phyloP scores from a whole-genome alignment of 1,140 invertebrate genomes.

The Papilio polyxenes region DNA sequence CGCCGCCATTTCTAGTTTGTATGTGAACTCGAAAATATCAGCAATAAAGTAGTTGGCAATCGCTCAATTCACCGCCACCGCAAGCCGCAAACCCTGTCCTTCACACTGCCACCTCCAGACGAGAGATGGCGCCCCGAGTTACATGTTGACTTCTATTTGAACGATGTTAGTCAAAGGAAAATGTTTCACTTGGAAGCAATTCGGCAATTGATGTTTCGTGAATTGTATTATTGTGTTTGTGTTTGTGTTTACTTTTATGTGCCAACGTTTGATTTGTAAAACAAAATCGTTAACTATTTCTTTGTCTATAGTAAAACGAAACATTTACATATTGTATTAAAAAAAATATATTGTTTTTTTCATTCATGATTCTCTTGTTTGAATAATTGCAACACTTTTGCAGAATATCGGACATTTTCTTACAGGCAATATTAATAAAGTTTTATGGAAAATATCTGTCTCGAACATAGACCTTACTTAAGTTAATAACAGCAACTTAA shows the following conservation, averaged over 20 bases:
- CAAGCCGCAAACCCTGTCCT: background rate
- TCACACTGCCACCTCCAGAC: constrained; percentile 14
- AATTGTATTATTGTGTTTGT: constrained; percentile 11
- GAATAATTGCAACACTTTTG: no score
- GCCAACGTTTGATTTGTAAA: background rate
- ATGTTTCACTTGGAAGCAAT: background rate
- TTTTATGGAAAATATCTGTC: no score
- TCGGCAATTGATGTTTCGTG: constrained; percentile 6
- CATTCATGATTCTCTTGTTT: no score
- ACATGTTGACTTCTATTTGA: constrained; percentile 28
- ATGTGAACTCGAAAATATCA: background rate
- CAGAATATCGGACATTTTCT: no score
- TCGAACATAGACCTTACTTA: no score
- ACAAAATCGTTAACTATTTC: background rate
- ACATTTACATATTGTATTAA: no score
- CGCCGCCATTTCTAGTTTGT: background rate
- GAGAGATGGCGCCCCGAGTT: background rate
- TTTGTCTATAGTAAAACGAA: background rate
- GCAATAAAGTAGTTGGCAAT: constrained; percentile 22
- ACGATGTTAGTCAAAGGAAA: constrained; percentile 25
- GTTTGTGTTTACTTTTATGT: constrained; percentile 15
- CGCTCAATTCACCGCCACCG: constrained; percentile 1
- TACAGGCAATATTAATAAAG: no score
- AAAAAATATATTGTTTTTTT: no score
- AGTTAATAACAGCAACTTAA: no score